phyloP scores from a whole-genome alignment of 2,888 invertebrate genomes.

The Xestoiulus laeticollis region DNA sequence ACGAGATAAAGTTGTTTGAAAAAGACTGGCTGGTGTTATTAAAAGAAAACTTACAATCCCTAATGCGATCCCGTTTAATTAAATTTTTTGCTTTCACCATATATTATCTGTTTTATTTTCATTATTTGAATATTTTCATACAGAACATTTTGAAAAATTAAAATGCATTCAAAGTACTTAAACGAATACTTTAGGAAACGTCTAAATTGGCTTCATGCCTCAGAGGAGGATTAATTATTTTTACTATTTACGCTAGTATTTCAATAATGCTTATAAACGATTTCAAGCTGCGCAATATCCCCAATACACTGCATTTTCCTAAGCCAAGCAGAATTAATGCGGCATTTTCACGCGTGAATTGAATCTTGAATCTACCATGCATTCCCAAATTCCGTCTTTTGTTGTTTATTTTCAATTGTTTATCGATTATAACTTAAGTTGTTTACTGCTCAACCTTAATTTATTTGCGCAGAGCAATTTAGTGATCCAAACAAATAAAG shows the following conservation, averaged over 20 bases:
- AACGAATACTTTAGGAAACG: background rate
- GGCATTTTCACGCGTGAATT: background rate
- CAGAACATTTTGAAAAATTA: background rate
- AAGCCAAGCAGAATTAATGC: slow-evolving; percentile 4
- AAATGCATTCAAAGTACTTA: background rate
- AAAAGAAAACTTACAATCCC: background rate
- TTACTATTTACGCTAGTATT: background rate
- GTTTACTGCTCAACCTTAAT: background rate
- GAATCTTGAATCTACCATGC: background rate
- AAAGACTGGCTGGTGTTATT: background rate
- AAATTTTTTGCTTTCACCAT: background rate
- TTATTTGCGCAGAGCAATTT: background rate
- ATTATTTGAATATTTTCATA: background rate
- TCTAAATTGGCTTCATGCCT: background rate
- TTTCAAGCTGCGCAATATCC: background rate
- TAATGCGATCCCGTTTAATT: background rate
- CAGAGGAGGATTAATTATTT: background rate
- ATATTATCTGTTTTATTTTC: background rate
- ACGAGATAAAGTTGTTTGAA: no score
- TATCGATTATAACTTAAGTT: background rate
- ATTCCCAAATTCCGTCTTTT: slow-evolving; percentile 5
- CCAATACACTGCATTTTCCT: background rate
- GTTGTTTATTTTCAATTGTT: slow-evolving; percentile 21
- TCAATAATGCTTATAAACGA: background rate
- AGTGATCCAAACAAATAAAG: background rate